phyloP scores from a whole-genome alignment of 1,140 invertebrate genomes.

The Caligus rogercresseyi region DNA sequence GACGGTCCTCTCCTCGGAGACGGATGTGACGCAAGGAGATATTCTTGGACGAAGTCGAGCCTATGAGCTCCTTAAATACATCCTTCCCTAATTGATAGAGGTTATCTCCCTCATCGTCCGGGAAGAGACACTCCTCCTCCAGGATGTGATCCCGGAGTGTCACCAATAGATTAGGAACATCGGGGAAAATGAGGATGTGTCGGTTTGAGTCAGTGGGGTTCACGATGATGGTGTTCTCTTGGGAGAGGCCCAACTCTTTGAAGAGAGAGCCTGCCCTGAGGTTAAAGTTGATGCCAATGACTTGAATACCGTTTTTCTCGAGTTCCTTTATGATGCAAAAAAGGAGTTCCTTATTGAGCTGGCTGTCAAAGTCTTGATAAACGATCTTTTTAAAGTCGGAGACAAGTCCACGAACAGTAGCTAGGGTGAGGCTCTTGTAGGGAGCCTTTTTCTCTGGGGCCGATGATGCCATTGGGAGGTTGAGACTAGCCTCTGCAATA shows the following conservation, averaged over 20 bases:
- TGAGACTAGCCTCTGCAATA: background rate
- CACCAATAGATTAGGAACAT: background rate
- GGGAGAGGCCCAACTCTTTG: background rate
- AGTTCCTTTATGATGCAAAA: background rate
- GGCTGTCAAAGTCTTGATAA: background rate
- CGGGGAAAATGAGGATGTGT: background rate
- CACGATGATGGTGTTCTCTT: background rate
- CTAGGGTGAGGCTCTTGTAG: background rate
- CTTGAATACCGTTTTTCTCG: background rate
- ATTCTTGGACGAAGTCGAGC: background rate
- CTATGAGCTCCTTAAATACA: background rate
- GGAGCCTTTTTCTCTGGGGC: background rate
- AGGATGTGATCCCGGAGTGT: background rate
- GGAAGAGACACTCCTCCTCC: background rate
- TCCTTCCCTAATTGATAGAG: background rate
- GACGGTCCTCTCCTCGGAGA: background rate
- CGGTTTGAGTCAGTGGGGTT: background rate
- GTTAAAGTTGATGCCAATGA: background rate
- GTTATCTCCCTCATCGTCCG: background rate
- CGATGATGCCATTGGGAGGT: background rate
- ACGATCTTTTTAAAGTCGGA: background rate
- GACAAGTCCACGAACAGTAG: background rate
- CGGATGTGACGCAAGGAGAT: background rate
- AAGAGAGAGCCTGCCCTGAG: background rate
- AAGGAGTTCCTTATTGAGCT: background rate